Base-by-base conservation (phyloP, 1,140 invertebrate species). In the Streblospio benedicti region DNA sequence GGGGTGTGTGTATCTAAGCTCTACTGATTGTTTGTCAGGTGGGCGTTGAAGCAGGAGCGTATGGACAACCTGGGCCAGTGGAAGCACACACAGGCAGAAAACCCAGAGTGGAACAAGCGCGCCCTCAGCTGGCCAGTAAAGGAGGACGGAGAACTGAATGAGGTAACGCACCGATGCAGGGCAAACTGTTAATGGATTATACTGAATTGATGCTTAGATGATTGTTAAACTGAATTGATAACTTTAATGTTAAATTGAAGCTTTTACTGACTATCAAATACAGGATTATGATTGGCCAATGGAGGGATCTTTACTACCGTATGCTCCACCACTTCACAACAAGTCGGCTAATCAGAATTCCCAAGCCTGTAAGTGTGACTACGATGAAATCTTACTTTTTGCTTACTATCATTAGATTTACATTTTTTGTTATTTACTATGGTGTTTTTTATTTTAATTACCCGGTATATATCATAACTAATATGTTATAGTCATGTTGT, bases 201-300 rank as follows among this genome's bases (percentile, higher is more conserved):
- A 14, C 6, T 14, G 18, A 5, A 16, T 18, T 54, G 33, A 23
- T 4, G 23, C 23, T 14, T 12, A 12, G 12, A 50, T 50, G 14
- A n/a, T n/a, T n/a, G n/a, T n/a, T n/a, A n/a, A n/a, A n/a, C n/a
- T n/a, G n/a, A n/a, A n/a, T n/a, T n/a, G n/a, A n/a, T n/a, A n/a
- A n/a, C n/a, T n/a, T n/a, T n/a, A n/a, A n/a, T n/a, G n/a, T n/a
- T n/a, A n/a, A n/a, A n/a, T n/a, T n/a, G n/a, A n/a, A n/a, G n/a
- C n/a, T n/a, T n/a, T n/a, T n/a, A n/a, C n/a, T n/a, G n/a, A n/a
- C n/a, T n/a, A n/a, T n/a, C n/a, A n/a, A n/a, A n/a, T n/a, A n/a
- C n/a, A 23, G 9, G 67, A 76, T 1, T 78, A 75, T 69, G 72
- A 75, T 59, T 79, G 77, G 77, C 77, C 76, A 18, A 76, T 78